These are phyloP conservation scores for Aporrectodea caliginosa DNA, from an alignment of 1,140 invertebrate genomes.

Conservation along the genomic window DNA sequence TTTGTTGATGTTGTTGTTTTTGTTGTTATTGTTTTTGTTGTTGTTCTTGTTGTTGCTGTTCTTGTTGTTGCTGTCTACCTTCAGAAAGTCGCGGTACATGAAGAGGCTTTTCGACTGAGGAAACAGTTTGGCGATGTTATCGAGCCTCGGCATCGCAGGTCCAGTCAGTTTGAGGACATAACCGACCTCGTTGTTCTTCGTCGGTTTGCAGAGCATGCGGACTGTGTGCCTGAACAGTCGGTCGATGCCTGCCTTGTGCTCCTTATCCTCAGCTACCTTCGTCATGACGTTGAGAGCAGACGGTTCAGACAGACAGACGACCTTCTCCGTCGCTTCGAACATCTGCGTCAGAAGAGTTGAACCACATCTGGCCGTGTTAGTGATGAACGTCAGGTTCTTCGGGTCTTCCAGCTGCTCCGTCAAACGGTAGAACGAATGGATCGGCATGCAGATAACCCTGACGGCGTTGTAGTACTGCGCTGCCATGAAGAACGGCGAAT, in stretches of 20 bases:
- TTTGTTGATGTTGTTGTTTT: neutral
- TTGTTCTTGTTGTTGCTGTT: neutral
- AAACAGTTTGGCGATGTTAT: slow-evolving; percentile 1
- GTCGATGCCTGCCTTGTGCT: neutral
- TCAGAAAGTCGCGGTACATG: slow-evolving; percentile 17
- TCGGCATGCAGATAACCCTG: slow-evolving; percentile 13
- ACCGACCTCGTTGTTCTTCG: slow-evolving; percentile 1
- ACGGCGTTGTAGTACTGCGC: slow-evolving; percentile 22
- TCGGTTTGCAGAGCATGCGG: slow-evolving; percentile 25
- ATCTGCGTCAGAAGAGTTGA: slow-evolving; percentile 26
- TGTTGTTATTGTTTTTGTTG: neutral
- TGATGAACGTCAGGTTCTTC: slow-evolving; percentile 14
- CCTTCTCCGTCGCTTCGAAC: slow-evolving; percentile 21
- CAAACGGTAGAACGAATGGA: slow-evolving; percentile 16
- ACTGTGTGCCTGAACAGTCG: neutral
- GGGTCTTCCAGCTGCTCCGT: slow-evolving; percentile 22
- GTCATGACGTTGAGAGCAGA: neutral
- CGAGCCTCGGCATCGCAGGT: neutral
- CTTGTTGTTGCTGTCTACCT: neutral
- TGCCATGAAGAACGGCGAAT: slow-evolving; percentile 13
- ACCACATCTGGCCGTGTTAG: slow-evolving; percentile 25
- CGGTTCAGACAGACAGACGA: slow-evolving; percentile 19
- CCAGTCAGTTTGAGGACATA: slow-evolving; percentile 8
- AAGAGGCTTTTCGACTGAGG: slow-evolving; percentile 6
- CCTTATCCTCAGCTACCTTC: neutral